Conservation (phyloP, 2,797 vertebrate species). For the Oreonectes daqikongensis region DNA sequence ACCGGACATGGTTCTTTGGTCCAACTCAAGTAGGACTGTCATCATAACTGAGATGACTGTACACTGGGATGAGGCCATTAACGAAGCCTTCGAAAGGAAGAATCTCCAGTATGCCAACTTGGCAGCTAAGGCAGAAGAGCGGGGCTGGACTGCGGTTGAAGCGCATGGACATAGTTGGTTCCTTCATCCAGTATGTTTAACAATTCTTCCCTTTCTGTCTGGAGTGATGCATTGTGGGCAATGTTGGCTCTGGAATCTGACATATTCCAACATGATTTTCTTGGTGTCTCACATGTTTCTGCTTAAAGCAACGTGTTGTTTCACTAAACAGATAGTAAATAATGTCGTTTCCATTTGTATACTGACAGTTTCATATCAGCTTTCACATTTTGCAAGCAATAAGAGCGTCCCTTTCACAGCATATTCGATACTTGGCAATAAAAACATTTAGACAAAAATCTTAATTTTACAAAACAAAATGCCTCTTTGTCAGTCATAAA, state of each 20-base stretch:
- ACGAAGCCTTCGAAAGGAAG: no score
- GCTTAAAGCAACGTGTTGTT: conserved; percentile 20
- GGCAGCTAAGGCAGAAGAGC: no score
- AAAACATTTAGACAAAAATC: conserved; percentile 24
- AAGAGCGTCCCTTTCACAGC: conserved; percentile 20
- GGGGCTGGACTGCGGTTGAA: no score
- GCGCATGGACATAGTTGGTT: no score
- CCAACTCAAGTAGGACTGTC: no score
- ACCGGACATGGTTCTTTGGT: no score
- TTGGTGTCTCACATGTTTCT: conserved; percentile 14
- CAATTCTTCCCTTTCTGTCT: background rate
- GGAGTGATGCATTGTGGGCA: background rate
- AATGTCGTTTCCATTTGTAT: background rate
- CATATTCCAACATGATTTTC: conserved; percentile 4
- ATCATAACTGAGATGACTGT: no score
- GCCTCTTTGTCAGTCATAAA: conserved; percentile 20
- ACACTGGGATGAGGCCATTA: no score
- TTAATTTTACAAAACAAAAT: conserved; percentile 5
- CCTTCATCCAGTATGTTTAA: background rate
- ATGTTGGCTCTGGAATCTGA: background rate
- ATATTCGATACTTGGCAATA: conserved; percentile 25
- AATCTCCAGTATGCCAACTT: no score
- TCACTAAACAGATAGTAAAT: conserved; percentile 25
- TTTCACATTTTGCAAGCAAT: background rate
- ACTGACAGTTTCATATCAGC: background rate